Conservation (phyloP, 1,140 invertebrate species). For the Hypothenemus hampei region DNA sequence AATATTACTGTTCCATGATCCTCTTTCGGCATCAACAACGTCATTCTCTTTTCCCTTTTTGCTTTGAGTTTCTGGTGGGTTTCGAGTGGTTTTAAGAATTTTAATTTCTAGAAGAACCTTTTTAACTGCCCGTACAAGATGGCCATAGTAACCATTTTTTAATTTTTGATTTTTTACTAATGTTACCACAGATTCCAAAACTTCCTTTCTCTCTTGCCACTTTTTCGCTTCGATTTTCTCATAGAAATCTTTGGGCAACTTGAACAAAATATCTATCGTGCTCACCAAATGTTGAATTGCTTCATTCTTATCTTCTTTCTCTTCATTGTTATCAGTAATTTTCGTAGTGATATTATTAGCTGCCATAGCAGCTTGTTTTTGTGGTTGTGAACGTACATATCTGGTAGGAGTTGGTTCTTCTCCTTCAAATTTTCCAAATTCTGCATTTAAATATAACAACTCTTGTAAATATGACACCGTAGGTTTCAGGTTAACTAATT, state of each 20-base stretch:
- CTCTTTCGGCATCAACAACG: too few relatives aligned
- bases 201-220: constrained; percentile 95
- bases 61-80: too few relatives aligned
- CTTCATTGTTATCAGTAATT: constrained; percentile 25
- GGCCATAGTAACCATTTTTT: constrained; percentile 88
- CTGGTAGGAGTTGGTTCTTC: constrained; percentile 70
- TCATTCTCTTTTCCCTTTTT: too few relatives aligned
- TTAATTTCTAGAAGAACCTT: too few relatives aligned
- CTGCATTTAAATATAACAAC: constrained; percentile 79
- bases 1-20: too few relatives aligned
- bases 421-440: constrained; percentile 74
- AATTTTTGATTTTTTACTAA: constrained; percentile 78
- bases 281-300: constrained; percentile 71
- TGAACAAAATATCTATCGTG: constrained; percentile 87
- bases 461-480: too few relatives aligned
- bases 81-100: too few relatives aligned
- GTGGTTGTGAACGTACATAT: constrained; percentile 86
- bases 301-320: constrained; percentile 37
- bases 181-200: constrained; percentile 73
- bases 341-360: constrained; percentile 50
- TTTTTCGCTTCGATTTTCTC: constrained; percentile 95
- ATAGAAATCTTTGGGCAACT: constrained; percentile 93
- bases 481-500: constrained; percentile 70
- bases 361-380: constrained; percentile 60
- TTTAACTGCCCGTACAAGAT: constrained; percentile 79